phyloP scores from a whole-genome alignment of 2,888 invertebrate species.

The Bugulina stolonifera region DNA sequence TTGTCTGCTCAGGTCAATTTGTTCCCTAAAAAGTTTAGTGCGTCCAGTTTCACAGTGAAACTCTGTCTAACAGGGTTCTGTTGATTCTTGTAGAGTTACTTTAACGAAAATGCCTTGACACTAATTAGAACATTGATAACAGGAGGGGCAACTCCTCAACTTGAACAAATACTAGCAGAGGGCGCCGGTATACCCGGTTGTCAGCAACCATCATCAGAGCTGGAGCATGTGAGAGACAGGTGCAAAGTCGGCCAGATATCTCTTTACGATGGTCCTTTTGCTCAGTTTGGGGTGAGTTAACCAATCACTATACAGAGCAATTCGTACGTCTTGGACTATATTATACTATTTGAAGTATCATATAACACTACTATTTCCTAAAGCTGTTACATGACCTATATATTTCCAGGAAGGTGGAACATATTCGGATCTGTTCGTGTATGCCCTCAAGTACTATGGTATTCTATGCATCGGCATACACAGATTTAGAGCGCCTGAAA shows the following conservation, averaged over 20 bases:
- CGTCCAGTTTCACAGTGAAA: no score
- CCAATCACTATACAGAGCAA: no score
- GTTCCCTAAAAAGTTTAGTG: no score
- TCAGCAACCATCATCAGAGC: slow-evolving; percentile 26
- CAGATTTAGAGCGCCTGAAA: slow-evolving; percentile 29
- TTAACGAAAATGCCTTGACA: slow-evolving; percentile 33
- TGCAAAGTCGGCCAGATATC: slow-evolving; percentile 95
- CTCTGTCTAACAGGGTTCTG: no score
- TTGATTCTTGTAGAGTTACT: slow-evolving; percentile 33
- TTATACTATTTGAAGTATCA: no score
- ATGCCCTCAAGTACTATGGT: slow-evolving; percentile 30
- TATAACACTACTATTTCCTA: no score
- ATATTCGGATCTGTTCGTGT: slow-evolving; percentile 57
- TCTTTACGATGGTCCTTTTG: slow-evolving; percentile 86
- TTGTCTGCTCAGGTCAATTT: no score
- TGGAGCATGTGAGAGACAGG: slow-evolving; percentile 74
- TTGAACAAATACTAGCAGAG: slow-evolving; percentile 35
- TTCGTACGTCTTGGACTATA: no score
- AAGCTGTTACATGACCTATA: no score
- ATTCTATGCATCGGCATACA: slow-evolving; percentile 34
- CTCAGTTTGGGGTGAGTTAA: slow-evolving; percentile 69
- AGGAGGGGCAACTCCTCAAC: slow-evolving; percentile 34
- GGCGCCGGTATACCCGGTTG: slow-evolving; percentile 32
- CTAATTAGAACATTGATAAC: slow-evolving; percentile 34
- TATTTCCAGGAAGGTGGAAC: slow-evolving; percentile 7